Base-by-base conservation (phyloP, 30 jellyfish, hydroid and myxozoan species). In the Clytia hemisphaerica region DNA sequence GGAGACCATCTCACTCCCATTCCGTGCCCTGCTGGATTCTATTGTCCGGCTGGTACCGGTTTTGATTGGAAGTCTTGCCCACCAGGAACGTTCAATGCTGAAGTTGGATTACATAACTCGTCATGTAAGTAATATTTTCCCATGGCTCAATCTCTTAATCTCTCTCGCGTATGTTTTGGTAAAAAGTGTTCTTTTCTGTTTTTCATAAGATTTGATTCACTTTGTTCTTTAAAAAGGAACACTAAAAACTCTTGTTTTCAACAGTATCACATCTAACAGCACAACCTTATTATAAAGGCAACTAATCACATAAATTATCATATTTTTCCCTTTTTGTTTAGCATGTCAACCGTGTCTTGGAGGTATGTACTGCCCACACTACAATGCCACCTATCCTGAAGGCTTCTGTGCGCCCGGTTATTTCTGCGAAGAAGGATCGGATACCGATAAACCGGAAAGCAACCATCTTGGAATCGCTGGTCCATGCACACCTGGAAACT, bases 31-130 rank as follows among this genome's bases (percentile, higher is more conserved):
- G 62, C 85, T 22, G 96, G 96, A 15, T 85, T 40, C 71, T 85
- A 77, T 67, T 85, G 96, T 63, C 89, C 86, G 7, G 77, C 44
- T 48, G 90, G 89, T 22, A 85, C 94, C 16, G 94, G 94, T 2
- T 85, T 59, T 30, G 61, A 87, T 73, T 87, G 94, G 94, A 63
- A 79, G 50, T 73, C 97, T 3, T 87, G 97, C 53, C 97, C 97
- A 2, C 77, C 92, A 33, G 97, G 97, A 1, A 87, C 97, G 3
- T 78, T 87, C 68, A 75, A 94, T 53, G 53, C 65, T 51, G 35
- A 71, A 10, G 5, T 37, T 22, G 92, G 94, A 6, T 83, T 79
- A n/a, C 68, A 82, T 1, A 70, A 60, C 34, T 85, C 37, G 12
- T 32, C 91, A 32, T 78, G 96, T 85, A 61, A 32, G 84, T 1